Percentiles rank a stretch among this genome's conserved stretches.
Conservation (phyloP, 2,113 vertebrate genomes). For the Ceyx cyanopectus region DNA sequence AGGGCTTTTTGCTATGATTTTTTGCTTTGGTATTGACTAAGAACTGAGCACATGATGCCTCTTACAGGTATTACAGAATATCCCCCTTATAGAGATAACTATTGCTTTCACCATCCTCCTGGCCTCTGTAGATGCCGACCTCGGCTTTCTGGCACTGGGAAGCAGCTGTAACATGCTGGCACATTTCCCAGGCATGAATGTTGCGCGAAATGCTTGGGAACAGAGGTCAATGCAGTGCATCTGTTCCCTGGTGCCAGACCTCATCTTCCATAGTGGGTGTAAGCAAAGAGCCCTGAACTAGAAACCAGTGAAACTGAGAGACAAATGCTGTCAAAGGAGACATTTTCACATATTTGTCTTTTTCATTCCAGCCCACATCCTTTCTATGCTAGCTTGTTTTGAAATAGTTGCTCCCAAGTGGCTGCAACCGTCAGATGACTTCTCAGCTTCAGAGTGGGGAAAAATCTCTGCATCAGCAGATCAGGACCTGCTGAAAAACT, state of each 20-base stretch:
- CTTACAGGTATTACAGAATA: neutral
- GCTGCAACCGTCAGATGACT: neutral
- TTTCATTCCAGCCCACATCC: neutral
- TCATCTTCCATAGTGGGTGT: neutral
- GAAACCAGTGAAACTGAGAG: neutral
- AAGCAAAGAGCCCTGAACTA: neutral
- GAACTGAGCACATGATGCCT: neutral
- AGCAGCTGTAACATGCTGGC: neutral
- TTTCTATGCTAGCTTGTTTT: neutral
- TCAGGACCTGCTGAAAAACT: neutral
- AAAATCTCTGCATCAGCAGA: neutral
- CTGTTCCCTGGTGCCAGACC: neutral
- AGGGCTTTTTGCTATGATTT: neutral
- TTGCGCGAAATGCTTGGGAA: neutral
- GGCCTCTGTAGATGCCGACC: neutral
- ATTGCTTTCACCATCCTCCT: neutral
- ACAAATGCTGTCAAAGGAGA: neutral
- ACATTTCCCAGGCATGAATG: neutral
- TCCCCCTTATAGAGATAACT: neutral
- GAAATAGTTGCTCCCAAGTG: neutral
- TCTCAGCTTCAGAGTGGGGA: neutral
- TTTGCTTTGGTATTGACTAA: neutral
- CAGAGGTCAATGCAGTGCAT: neutral
- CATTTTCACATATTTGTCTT: neutral
- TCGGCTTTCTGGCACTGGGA: neutral